phyloP scores from a whole-genome alignment of 2,797 vertebrate species.

The Sebastes steindachneri region DNA sequence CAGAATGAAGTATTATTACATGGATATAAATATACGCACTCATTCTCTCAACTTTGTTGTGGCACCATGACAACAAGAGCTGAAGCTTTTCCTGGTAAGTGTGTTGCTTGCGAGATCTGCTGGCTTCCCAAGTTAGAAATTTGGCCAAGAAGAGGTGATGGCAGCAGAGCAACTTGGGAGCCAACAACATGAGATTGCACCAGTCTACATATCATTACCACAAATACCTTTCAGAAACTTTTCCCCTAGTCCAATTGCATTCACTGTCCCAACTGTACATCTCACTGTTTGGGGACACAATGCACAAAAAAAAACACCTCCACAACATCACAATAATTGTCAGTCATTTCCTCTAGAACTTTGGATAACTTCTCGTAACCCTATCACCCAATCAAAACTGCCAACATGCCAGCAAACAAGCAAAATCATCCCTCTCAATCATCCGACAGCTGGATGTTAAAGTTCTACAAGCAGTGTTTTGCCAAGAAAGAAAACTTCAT shows the following conservation, averaged over 20 bases:
- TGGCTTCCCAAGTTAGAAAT: no score
- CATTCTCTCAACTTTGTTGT: no score
- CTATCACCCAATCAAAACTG: not conserved
- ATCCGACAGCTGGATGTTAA: slow-evolving; percentile 1
- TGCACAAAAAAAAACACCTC: not conserved
- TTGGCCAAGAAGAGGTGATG: no score
- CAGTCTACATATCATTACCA: not conserved
- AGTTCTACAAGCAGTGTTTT: not conserved
- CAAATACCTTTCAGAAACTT: not conserved
- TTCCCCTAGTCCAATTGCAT: not conserved
- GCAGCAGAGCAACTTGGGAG: no score
- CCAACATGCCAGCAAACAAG: not conserved
- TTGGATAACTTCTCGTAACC: not conserved
- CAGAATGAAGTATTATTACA: no score
- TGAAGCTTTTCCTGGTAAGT: no score
- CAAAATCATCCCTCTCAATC: not conserved
- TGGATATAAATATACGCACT: no score
- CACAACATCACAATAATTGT: not conserved
- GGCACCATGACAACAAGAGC: no score
- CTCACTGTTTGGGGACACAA: not conserved
- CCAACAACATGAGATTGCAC: no score
- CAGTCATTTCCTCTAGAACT: not conserved
- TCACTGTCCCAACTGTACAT: not conserved
- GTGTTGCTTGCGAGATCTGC: no score
- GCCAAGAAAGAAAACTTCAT: slow-evolving; percentile 5